Percentiles rank a stretch among this genome's conserved stretches.
These are phyloP conservation scores for Netelia melanura DNA, from an alignment of 2,888 invertebrate species.

Conservation along the genomic window DNA sequence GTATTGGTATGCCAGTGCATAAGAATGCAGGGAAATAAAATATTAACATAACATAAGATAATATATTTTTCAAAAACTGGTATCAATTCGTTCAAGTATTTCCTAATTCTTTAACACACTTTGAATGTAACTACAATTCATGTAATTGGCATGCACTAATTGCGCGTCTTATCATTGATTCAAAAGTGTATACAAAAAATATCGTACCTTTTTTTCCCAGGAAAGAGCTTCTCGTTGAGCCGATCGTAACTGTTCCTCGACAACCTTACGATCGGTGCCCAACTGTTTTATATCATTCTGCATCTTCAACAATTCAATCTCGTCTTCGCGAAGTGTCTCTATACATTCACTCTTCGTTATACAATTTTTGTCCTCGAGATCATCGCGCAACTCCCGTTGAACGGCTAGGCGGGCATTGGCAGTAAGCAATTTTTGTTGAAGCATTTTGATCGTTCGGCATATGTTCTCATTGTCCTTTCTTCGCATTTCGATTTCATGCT, in stretches of 20 bases:
- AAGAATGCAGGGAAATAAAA: too few relatives aligned
- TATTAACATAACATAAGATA: too few relatives aligned
- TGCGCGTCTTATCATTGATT: too few relatives aligned
- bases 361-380: constrained; percentile 86
- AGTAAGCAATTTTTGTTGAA: constrained; percentile 88
- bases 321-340: constrained; percentile 88
- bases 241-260: constrained; percentile 88
- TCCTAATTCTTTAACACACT: too few relatives aligned
- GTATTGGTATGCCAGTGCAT: too few relatives aligned
- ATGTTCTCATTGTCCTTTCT: constrained; percentile 87
- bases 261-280: constrained; percentile 88
- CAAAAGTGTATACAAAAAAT: not conserved
- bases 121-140: too few relatives aligned
- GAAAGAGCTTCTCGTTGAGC: constrained; percentile 89
- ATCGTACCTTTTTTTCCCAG: constrained; percentile 92
- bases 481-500: constrained; percentile 88
- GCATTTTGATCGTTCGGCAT: constrained; percentile 87
- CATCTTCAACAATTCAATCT: constrained; percentile 88
- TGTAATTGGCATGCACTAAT: too few relatives aligned
- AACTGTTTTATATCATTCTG: constrained; percentile 89
- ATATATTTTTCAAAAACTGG: too few relatives aligned
- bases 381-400: constrained; percentile 86
- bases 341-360: constrained; percentile 86
- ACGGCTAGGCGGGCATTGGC: constrained; percentile 83
- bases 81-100: too few relatives aligned